Percentiles rank a stretch among this genome's conserved stretches.
Evolutionary conservation across 2,888 invertebrate species (phyloP).

Genomic region (Acanthococcus lagerstroemiae): DNA sequence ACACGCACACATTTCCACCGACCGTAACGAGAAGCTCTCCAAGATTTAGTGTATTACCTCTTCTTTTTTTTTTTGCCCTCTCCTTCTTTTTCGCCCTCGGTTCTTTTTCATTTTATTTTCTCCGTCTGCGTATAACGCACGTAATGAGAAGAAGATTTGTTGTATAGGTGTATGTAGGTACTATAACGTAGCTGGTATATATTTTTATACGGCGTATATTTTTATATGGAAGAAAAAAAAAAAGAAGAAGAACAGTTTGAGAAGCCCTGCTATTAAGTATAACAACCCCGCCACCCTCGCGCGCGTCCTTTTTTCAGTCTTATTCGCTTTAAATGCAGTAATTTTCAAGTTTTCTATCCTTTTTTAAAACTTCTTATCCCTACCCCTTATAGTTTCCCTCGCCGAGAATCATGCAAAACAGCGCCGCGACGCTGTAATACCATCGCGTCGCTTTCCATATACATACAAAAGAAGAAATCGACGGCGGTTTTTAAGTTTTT

Average conservation of each 20-base stretch:
- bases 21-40: neutral
- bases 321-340: constrained; percentile 30
- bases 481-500: constrained; percentile 15
- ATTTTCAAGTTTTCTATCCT: constrained; percentile 30
- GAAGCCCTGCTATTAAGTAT: constrained; percentile 27
- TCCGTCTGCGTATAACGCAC: neutral
- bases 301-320: neutral
- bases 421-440: constrained; percentile 30
- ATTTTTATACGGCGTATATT: too few species aligned
- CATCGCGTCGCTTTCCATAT: constrained; percentile 24
- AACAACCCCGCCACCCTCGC: constrained; percentile 1
- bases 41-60: neutral
- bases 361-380: constrained; percentile 29
- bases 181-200: too few species aligned
- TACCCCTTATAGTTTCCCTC: constrained; percentile 5
- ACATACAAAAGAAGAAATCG: constrained; percentile 12
- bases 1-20: neutral
- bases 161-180: neutral
- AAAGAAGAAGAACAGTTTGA: neutral
- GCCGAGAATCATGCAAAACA: constrained; percentile 29
- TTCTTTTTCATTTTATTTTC: neutral
- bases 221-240: too few species aligned
- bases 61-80: neutral
- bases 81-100: neutral
- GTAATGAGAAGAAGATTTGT: neutral